Base-by-base conservation (phyloP, 2,797 vertebrate species). In the Anguilla megastoma region DNA sequence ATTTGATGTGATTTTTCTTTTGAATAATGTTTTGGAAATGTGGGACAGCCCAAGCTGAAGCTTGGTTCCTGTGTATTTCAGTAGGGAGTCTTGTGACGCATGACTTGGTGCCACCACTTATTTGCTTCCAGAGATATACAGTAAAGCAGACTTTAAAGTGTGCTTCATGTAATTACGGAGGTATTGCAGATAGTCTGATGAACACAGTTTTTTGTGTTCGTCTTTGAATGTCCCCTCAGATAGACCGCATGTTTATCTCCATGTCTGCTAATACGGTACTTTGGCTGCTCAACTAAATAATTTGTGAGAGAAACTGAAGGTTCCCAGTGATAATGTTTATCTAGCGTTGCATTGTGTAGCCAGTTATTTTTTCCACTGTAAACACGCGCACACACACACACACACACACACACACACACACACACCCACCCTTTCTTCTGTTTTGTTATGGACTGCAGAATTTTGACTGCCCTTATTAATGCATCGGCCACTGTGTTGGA, bases 301-400 rank as follows among this genome's bases (percentile, higher is more conserved):
- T 24, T 48, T 82, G 79, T 50, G 41, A 48, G 41, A 48, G 79
- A 82, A 82, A 80, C 76, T 80, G 36, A 80, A 50, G 79, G 10
- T 50, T 48, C 63, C 5, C 63, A 24, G 18, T 82, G 21, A n/a
- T 76, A 45, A 76, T 71, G n/a, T 33, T 7, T 79, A 0, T 7
- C 21, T 18, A 45, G 30, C 18, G 45, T 21, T 41, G 74, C 2
- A 41, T 79, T 41, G 33, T 79, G 33, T 45, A 33, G 74, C 33
- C 36, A 45, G 36, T 79, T 79, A 79, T 36, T 79, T 14, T 79
- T 71, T 2, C 66, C 27, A 66, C 21, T 74, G 27, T 74, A 74
- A 74, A 33, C 16, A 74, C 69, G 33, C 9, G 33, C 27, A 14
- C 33, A 76, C 21, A 41, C 30, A 76, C 18, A 48, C 36, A 82